Base-by-base conservation (phyloP, 2,113 vertebrate species). In the Ciconia boyciana region DNA sequence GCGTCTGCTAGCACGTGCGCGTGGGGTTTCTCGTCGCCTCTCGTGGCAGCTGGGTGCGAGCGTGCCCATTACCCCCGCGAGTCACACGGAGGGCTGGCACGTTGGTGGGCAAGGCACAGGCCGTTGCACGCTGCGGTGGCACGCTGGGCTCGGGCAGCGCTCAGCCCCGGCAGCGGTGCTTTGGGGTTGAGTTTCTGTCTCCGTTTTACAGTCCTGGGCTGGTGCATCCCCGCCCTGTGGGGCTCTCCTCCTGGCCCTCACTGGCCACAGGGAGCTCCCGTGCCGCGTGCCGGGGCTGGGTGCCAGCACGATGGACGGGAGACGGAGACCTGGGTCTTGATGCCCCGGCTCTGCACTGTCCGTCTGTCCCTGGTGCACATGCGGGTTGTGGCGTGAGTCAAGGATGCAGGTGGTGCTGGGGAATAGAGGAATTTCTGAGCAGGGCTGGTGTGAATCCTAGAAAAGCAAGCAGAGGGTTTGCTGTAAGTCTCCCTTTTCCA, bases 31-130 rank as follows among this genome's bases (percentile, higher is more conserved):
- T 43, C 10, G 32, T 55, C 57, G 5, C 70, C 62, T 36, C 44
- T 51, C 28, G 8, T 3, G 22, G 65, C 54, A 78, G 44, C 54
- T 5, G 34, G 46, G 39, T 34, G 46, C 39, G 5, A 2, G 1
- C 2, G 2, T 41, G 48, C n/a, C 49, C 16, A 0, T 18, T 17
- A 7, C 64, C 26, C 48, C 48, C 1, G 2, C 11, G 8, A 49
- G 21, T 32, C 69, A 32, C 31, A 5, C 22, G 8, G 39, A 12
- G 22, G 28, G 48, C n/a, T 65, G 78, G 29, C 87, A n/a, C 18
- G 1, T 5, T 2, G 28, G n/a, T 2, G 2, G 4, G 11, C 46
- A 52, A 41, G 48, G 61, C 41, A 8, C 14, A 1, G 11, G 44
- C 36, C 7, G 0, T 16, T 2, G n/a, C 13, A 9, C 5, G 8